These are phyloP conservation scores for Matsumurasca onukii DNA, from an alignment of 1,140 invertebrate species.

Conservation along the genomic window DNA sequence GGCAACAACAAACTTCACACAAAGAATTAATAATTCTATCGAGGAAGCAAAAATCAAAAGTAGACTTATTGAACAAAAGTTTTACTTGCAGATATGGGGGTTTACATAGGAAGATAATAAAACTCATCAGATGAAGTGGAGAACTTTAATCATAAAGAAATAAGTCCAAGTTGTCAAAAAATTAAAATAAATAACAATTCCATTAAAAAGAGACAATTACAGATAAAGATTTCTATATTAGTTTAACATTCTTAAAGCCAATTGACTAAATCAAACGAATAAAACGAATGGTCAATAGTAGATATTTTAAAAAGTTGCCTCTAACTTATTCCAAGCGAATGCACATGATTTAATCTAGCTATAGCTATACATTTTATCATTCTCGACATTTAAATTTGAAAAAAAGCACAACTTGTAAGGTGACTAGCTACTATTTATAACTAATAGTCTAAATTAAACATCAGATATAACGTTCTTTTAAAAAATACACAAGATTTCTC, in stretches of 20 bases:
- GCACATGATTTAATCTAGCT: not conserved
- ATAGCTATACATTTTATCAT: not conserved
- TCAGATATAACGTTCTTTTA: conserved; percentile 22
- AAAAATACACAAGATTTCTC: conserved; percentile 28
- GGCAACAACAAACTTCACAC: too few relatives aligned
- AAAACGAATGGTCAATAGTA: not conserved
- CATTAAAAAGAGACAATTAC: not conserved
- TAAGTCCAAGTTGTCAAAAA: not conserved
- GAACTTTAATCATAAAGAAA: conserved; percentile 14
- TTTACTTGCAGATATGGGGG: too few relatives aligned
- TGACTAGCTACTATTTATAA: conserved; percentile 20
- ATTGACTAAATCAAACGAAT: not conserved
- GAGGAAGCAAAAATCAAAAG: too few relatives aligned
- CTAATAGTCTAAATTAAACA: conserved; percentile 20
- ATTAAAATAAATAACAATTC: conserved; percentile 1
- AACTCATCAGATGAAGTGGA: not conserved
- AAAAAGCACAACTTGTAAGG: not conserved
- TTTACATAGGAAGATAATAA: not conserved
- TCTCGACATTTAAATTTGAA: not conserved
- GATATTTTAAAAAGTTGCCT: not conserved
- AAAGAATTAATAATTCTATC: too few relatives aligned
- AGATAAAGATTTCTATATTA: not conserved
- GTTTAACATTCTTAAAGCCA: not conserved
- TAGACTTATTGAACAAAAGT: too few relatives aligned
- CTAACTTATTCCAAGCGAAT: not conserved